Base-by-base conservation (phyloP, 2,113 vertebrate species). In the Apaloderma vittatum region DNA sequence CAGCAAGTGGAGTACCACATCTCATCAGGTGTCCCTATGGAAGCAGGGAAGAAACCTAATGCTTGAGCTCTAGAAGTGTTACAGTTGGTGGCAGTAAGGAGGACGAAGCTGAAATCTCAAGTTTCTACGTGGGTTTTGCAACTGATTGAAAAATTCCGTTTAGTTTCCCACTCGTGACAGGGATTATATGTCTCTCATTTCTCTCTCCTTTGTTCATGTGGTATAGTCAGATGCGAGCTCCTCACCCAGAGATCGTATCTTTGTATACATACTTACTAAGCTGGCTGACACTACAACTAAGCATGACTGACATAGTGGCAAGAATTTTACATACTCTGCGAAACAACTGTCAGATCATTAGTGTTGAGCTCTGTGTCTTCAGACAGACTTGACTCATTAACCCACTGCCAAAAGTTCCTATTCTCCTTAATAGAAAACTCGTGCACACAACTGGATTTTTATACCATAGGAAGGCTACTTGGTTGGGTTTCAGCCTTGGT, bases 331-430 rank as follows among this genome's bases (percentile, higher is more conserved):
- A 82, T 73, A 49, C 29, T 73, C 55, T 48, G 26, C 84, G 70
- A 81, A 90, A 96, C 68, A 92, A 65, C 79, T 78, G 82, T 90
- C 93, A 93, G 76, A 72, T 81, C 78, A 94, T 62, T 72, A 83
- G 24, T 52, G 68, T 7, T 48, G 63, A 83, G 73, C 79, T 88
- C 65, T 49, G 37, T 36, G 37, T 57, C 80, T 71, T 77, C 75
- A 95, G 88, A 73, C 51, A 96, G 70, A 72, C 57, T 55, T 54
- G 90, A 96, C 85, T 86, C 77, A 81, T 46, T 79, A 72, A 37
- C 24, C 34, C 46, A 36, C 49, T 76, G 29, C 40, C 36, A 14
- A 6, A 80, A 80, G 59, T 54, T 82, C 73, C 76, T 65, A n/a
- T 23, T 18, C 43, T 93, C 54, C 89, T 67, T 75, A 86, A 67